A percentile compares a stretch with the other conserved stretches of the same genome.
These are phyloP conservation scores for Dryas iulia DNA, from an alignment of 1,140 invertebrate genomes.

Conservation along the genomic window DNA sequence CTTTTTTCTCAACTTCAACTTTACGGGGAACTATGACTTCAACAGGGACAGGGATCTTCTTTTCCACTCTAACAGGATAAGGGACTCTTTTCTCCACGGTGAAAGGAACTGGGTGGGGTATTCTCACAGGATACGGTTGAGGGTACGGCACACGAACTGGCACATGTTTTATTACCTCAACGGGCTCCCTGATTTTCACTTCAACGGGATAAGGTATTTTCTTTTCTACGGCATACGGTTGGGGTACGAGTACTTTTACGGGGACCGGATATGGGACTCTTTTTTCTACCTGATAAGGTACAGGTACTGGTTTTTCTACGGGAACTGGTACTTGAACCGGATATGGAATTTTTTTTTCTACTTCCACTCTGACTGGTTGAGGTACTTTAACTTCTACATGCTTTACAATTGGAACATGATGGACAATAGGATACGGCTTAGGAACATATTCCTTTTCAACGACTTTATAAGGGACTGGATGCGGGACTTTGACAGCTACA, in stretches of 20 bases:
- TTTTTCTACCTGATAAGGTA: conserved; percentile 77
- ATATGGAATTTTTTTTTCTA: conserved; percentile 81
- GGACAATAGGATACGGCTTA: conserved; percentile 82
- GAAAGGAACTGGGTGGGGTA: conserved; percentile 77
- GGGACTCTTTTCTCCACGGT: conserved; percentile 81
- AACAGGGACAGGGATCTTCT: conserved; percentile 70
- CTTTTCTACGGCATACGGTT: conserved; percentile 81
- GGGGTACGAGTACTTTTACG: conserved; percentile 75
- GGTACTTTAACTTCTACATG: conserved; percentile 78
- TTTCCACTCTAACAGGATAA: conserved; percentile 79
- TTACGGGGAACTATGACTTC: conserved; percentile 74
- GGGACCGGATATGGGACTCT: conserved; percentile 78
- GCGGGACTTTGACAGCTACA: conserved; percentile 82
- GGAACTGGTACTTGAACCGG: conserved; percentile 77
- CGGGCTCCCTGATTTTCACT: conserved; percentile 79
- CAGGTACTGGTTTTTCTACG: conserved; percentile 78
- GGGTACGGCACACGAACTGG: conserved; percentile 78
- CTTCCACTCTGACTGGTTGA: conserved; percentile 71
- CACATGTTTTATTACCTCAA: conserved; percentile 80
- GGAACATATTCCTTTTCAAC: conserved; percentile 78
- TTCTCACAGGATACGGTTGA: conserved; percentile 74
- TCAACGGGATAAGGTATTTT: conserved; percentile 81
- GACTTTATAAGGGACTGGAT: conserved; percentile 77
- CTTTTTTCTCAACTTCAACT: conserved; percentile 82
- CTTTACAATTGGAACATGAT: conserved; percentile 75